Base-by-base conservation (phyloP, 2,888 invertebrate genomes). In the Entomobrya multifasciata region DNA sequence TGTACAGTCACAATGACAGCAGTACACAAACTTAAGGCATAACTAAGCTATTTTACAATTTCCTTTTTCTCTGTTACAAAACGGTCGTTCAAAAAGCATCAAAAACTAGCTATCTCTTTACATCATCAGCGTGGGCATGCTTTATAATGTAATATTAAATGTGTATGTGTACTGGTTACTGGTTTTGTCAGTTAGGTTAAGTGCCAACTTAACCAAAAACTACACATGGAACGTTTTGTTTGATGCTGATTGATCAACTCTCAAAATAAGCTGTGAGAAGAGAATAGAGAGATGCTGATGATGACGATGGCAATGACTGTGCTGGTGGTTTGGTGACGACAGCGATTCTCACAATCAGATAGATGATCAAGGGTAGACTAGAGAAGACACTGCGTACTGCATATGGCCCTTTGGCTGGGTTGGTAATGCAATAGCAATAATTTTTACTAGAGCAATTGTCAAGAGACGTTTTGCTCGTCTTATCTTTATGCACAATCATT, bases 401-500 rank as follows among this genome's bases (percentile, higher is more conserved):
- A n/a, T n/a, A n/a, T n/a, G n/a, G n/a, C n/a, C n/a, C n/a, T n/a
- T n/a, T n/a, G 36, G 8, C 36, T 36, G 36, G 36, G 8, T 4
- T 36, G 8, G 36, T 36, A 36, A n/a, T n/a, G n/a, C n/a, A n/a
- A 8, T 36, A 36, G 36, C 8, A 36, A 36, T 20, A 74, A 27
- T 30, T 74, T n/a, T 74, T 55, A 55, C 30, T 55, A 55, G 55
- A 74, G 36, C 20, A 74, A 74, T 55, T 74, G 74, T 36, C 74
- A 74, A 17, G 74, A 55, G 52, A 74, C 55, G 36, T 27, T 47
- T 30, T 74, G 30, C 47, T 17, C 27, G 49, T 47, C 27, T 79
- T 79, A 79, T 79, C 79, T 79, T 79, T 36, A 52, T 17, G 17
- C 67, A 52, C 52, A 65, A 79, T 79, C 67, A 65, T 79, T 49